Base-by-base conservation (phyloP, 1,140 invertebrate species). In the Nylanderia fulva region DNA sequence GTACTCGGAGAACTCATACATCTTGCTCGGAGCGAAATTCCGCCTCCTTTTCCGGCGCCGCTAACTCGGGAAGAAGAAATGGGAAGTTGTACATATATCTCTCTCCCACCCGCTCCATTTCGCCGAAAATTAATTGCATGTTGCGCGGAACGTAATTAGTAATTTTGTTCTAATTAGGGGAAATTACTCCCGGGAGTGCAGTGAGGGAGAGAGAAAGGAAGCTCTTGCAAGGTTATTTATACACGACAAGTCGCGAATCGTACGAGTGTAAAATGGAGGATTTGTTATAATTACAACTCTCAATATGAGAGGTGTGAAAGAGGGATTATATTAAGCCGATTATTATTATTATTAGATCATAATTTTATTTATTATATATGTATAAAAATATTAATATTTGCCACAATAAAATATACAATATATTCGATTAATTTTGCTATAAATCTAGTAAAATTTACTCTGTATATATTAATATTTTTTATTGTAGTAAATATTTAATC, bases 141-240 rank as follows among this genome's bases (percentile, higher is more conserved):
- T 66, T 61, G 64, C n/a, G 45, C 54, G 29, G 27, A 63, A 60
- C 58, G 87, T 88, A 89, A 89, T 89, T 88, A 89, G 87, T 88
- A 86, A 89, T 89, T 88, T 84, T 76, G 84, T 86, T 83, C 84
- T 88, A 89, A 89, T 89, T 88, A 88, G 77, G 71, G 84, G 48
- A 82, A 74, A 88, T 82, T 83, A 88, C 72, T 83, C 63, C 42
- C 27, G 48, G 6, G 27, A 68, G 54, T 15, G 48, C 24, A 24
- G 9, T 5, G 45, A 48, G 45, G 6, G 45, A 48, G 45, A 48
- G 45, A 48, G 13, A 48, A 48, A 88, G 56, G 39, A 18, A 68
- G 52, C 27, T n/a, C n/a, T 29, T 27, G 60, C n/a, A 58, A n/a
- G 21, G 61, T 86, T 74, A 75, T 42, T 58, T 72, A 72, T 60